Conservation (phyloP, 2,113 vertebrate species). For the Donacobius atricapilla region DNA sequence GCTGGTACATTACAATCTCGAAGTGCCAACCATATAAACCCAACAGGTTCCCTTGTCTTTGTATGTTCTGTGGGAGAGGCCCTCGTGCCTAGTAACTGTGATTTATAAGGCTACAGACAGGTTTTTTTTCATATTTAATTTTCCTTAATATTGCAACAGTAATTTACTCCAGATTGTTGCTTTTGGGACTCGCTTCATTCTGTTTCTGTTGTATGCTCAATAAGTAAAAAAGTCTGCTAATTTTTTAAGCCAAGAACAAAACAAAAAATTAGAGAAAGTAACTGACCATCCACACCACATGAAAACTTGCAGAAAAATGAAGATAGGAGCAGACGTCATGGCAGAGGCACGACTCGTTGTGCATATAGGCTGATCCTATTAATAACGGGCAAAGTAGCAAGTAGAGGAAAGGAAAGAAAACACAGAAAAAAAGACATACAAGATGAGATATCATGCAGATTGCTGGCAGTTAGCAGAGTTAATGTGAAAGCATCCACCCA, state of each 20-base stretch:
- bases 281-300: constrained; percentile 94
- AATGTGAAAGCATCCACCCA: constrained; percentile 71
- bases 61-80: background rate
- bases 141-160: background rate
- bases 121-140: constrained; percentile 4
- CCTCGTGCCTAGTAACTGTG: background rate
- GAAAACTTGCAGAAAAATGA: constrained; percentile 93
- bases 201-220: background rate
- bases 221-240: constrained; percentile 45
- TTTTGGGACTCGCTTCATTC: background rate
- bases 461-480: constrained; percentile 76
- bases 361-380: constrained; percentile 90
- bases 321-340: constrained; percentile 76
- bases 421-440: constrained; percentile 80
- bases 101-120: constrained; percentile 35
- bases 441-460: constrained; percentile 81
- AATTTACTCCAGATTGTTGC: constrained; percentile 25
- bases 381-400: constrained; percentile 83
- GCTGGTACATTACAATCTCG: background rate
- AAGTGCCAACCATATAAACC: background rate
- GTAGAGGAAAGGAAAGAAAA: constrained; percentile 77
- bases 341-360: constrained; percentile 84
- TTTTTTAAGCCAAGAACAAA: constrained; percentile 62
- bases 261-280: constrained; percentile 79
- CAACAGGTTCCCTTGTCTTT: background rate